Base-by-base conservation (phyloP, 1,140 invertebrate genomes). In the Papilio glaucus region DNA sequence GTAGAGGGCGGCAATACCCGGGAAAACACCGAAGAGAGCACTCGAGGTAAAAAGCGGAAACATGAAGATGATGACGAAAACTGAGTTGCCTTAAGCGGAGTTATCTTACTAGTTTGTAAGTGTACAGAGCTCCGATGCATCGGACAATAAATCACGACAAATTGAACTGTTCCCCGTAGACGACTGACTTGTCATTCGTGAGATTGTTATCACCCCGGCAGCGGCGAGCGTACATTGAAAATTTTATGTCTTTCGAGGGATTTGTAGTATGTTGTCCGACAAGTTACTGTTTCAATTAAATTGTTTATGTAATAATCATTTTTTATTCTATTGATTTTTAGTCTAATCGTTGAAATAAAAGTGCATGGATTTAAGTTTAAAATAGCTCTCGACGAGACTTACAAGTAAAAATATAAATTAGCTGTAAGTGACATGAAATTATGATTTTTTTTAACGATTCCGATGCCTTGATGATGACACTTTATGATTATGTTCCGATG, bases 1-100 rank as follows among this genome's bases (percentile, higher is more conserved):
- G n/a, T n/a, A 26, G 87, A 82, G 38, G 85, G 86, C 1, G 87
- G 85, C 8, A 87, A 86, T 71, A 84, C 89, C 42, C 87, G 89
- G 71, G 88, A 85, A 18, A 85, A 81, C 70, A 83, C 88, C 26
- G 91, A 91, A 78, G 93, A 94, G 74, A 94, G 93, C 81, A 94
- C 93, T 83, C 88, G 93, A 76, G 93, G 93, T 82, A 94, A 94
- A 85, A 94, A 94, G 72, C 88, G 93, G 80, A 94, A 93, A 93
- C 92, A 93, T 61, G 93, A 94, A 71, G 92, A 93, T 42, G 90
- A 92, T 41, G 93, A 92, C 12, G 88, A 92, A 37, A 93, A 93
- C 82, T 94, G 92, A 93, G 86, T 86, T 86, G 89, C 89, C 89
- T 90, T 91, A 88, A 76, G 86, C 83, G 86, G 85, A 85, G 85